These are phyloP conservation scores for Eupithecia dodoneata DNA, from an alignment of 2,888 invertebrate species.

Conservation along the genomic window DNA sequence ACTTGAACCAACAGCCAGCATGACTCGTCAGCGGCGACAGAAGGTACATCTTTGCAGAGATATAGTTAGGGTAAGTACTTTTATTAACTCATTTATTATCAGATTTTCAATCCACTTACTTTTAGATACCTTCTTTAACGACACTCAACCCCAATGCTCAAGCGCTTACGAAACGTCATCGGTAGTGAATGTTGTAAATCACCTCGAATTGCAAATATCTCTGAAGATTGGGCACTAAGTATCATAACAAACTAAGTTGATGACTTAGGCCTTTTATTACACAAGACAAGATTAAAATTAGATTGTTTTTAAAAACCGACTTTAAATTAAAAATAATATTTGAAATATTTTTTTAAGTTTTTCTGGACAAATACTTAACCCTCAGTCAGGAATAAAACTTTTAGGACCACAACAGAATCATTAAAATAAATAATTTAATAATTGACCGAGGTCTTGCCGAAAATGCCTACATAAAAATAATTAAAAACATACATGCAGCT, in stretches of 20 bases:
- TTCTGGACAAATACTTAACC: no score
- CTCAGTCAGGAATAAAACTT: no score
- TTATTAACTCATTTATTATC: no score
- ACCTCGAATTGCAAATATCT: conserved; percentile 18
- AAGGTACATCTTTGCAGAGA: conserved; percentile 66
- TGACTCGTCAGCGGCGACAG: conserved; percentile 63
- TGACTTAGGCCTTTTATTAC: neutral
- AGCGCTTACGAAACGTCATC: conserved; percentile 43
- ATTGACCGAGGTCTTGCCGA: no score
- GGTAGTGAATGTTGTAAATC: conserved; percentile 40
- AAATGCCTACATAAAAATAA: no score
- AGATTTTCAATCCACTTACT: no score
- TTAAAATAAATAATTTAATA: no score
- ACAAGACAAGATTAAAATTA: neutral
- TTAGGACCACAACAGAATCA: no score
- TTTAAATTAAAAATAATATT: no score
- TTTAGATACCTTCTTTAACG: conserved; percentile 56
- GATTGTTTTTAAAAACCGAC: no score
- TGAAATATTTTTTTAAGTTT: no score
- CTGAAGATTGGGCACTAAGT: neutral
- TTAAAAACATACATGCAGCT: no score
- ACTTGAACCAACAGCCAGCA: conserved; percentile 64
- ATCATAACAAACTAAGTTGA: neutral
- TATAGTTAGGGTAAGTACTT: neutral
- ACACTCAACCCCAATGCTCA: conserved; percentile 61